Conservation (phyloP, 2,797 vertebrate genomes). For the Sorex maritimensis region DNA sequence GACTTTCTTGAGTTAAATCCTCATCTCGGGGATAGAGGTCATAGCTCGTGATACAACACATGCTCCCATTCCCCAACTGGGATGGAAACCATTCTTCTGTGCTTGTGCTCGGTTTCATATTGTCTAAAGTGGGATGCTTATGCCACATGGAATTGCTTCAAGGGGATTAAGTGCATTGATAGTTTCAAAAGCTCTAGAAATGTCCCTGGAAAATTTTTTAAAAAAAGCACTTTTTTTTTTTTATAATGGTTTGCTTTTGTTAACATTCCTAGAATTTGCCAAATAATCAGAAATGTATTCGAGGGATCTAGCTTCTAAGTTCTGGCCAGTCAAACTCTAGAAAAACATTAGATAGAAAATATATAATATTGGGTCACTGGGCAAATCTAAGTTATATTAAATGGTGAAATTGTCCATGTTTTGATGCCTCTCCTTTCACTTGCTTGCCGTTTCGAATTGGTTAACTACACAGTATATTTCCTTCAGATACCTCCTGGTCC, state of each 20-base stretch:
- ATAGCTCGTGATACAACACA: too few species aligned
- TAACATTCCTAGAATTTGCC: conserved; percentile 28
- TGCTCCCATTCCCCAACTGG: neutral
- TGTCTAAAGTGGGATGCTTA: neutral
- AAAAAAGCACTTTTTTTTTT: neutral
- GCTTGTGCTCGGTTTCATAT: neutral
- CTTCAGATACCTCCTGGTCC: neutral
- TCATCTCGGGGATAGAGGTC: too few species aligned
- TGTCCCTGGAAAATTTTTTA: neutral
- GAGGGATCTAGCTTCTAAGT: neutral
- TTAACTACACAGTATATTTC: neutral
- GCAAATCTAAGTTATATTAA: neutral
- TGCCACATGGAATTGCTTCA: neutral
- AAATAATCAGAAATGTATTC: conserved; percentile 30
- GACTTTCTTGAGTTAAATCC: neutral
- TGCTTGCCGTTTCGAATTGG: conserved; percentile 38
- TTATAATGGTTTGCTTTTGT: neutral
- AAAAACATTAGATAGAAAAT: neutral
- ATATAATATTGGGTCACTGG: neutral
- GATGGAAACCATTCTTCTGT: neutral
- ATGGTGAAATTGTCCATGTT: neutral
- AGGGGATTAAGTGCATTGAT: neutral
- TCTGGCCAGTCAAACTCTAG: neutral
- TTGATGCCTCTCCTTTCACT: neutral
- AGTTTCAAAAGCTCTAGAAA: conserved; percentile 19